phyloP scores from a whole-genome alignment of 2,888 invertebrate genomes.

The Calliphora vomitoria region DNA sequence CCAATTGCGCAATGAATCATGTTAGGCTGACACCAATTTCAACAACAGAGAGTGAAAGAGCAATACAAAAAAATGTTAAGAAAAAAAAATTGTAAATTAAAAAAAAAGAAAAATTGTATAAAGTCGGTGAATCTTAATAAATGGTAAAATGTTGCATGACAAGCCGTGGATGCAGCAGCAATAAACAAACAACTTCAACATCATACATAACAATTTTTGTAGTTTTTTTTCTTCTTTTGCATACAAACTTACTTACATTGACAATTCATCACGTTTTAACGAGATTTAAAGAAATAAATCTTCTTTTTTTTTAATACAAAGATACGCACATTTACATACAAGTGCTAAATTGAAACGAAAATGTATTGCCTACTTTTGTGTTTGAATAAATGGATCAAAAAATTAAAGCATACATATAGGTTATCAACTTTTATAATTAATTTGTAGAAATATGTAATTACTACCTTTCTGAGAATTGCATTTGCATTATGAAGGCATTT shows the following conservation, averaged over 20 bases:
- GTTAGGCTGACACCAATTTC: slow-evolving; percentile 71
- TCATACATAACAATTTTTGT: slow-evolving; percentile 29
- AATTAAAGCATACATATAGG: too few species aligned
- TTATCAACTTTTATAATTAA: too few species aligned
- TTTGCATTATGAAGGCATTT: too few species aligned
- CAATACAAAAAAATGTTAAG: neutral
- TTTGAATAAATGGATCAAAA: too few species aligned
- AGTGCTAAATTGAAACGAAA: too few species aligned
- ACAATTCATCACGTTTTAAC: slow-evolving; percentile 64
- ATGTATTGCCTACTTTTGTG: too few species aligned
- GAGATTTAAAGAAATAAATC: slow-evolving; percentile 47
- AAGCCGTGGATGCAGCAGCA: slow-evolving; percentile 31
- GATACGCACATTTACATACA: too few species aligned
- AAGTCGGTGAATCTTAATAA: slow-evolving; percentile 67
- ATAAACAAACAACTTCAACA: slow-evolving; percentile 37
- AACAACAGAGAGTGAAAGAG: slow-evolving; percentile 33
- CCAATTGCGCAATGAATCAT: slow-evolving; percentile 72
- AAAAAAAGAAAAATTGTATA: slow-evolving; percentile 15
- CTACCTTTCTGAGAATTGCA: too few species aligned
- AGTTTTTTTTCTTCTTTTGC: neutral
- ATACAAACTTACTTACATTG: slow-evolving; percentile 19
- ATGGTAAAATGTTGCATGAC: slow-evolving; percentile 69
- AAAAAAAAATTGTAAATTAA: neutral
- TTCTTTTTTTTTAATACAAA: neutral
- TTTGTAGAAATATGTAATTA: too few species aligned